Evolutionary conservation across 2,888 invertebrate species (phyloP).

Genomic region (Cephus pulcher): DNA sequence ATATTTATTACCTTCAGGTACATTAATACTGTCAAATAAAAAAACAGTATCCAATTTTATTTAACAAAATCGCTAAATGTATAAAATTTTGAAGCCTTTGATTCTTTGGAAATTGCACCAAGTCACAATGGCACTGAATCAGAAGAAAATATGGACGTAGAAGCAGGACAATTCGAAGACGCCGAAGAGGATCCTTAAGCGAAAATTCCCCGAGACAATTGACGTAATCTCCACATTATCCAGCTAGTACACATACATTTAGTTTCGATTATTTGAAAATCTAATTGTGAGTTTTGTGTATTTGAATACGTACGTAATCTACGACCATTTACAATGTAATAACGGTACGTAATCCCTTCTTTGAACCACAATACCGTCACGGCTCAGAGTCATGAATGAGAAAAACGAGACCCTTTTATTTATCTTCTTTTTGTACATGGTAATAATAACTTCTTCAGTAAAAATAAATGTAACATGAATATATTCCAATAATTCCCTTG

Average conservation of each 20-base stretch:
- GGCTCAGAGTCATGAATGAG: no score
- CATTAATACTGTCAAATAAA: conserved; percentile 1
- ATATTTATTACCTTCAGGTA: conserved; percentile 59
- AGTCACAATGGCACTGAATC: conserved; percentile 63
- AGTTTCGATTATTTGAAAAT: conserved; percentile 37
- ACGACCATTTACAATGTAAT: no score
- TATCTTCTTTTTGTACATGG: conserved; percentile 65
- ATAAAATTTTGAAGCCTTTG: conserved; percentile 12
- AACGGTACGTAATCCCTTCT: no score
- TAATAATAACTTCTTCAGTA: conserved; percentile 58
- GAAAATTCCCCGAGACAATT: not conserved
- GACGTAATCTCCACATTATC: conserved; percentile 31
- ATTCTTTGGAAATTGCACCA: conserved; percentile 48
- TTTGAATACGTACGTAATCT: no score
- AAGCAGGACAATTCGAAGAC: conserved; percentile 72
- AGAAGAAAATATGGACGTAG: conserved; percentile 67
- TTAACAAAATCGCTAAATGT: conserved; percentile 4
- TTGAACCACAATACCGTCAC: no score
- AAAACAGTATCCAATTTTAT: not conserved
- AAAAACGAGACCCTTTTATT: conserved; percentile 44
- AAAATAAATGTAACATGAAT: conserved; percentile 28
- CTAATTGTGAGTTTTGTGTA: no score
- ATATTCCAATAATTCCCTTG: not conserved
- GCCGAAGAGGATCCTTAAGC: conserved; percentile 68
- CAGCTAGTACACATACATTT: conserved; percentile 50